Percentiles rank a stretch among this genome's conserved stretches.
Evolutionary conservation across 1,140 invertebrate genomes (phyloP).

Genomic region (Bombus superbus): DNA sequence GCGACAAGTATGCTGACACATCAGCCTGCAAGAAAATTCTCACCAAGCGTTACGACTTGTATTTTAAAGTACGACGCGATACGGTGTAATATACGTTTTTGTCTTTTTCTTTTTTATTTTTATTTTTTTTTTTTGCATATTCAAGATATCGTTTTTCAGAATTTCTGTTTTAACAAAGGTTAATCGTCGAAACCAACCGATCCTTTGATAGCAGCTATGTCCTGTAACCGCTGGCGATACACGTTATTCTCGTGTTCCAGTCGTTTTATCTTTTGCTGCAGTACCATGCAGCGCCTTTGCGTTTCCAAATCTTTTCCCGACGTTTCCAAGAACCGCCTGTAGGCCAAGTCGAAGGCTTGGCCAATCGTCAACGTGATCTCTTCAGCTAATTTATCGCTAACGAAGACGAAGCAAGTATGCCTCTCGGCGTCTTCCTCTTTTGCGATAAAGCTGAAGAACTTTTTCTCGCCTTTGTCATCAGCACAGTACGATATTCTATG

Average conservation of each 20-base stretch:
- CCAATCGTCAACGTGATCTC: conserved; percentile 98
- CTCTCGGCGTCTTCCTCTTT: conserved; percentile 93
- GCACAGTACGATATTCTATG: conserved; percentile 99
- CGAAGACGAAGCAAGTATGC: conserved; percentile 98
- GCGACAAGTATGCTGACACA: conserved; percentile 81
- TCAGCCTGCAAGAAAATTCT: conserved; percentile 75
- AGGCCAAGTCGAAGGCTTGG: conserved; percentile 98
- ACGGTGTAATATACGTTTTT: not conserved
- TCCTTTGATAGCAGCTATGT: conserved; percentile 83
- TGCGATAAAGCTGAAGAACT: conserved; percentile 98
- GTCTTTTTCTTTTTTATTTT: no score
- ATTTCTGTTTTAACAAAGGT: no score
- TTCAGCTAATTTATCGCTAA: conserved; percentile 97
- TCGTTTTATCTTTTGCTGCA: conserved; percentile 89
- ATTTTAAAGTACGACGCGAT: not conserved
- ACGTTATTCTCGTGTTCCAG: conserved; percentile 89
- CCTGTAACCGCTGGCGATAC: conserved; percentile 87
- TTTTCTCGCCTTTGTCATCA: conserved; percentile 98
- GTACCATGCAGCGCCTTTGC: conserved; percentile 87
- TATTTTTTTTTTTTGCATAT: no score
- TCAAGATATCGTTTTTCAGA: no score
- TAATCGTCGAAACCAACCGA: conserved; percentile 68
- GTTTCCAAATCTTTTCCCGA: conserved; percentile 90
- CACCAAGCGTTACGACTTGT: not conserved
- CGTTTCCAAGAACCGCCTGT: conserved; percentile 91